phyloP scores from a whole-genome alignment of 2,113 vertebrate species.

The Rhea americana region DNA sequence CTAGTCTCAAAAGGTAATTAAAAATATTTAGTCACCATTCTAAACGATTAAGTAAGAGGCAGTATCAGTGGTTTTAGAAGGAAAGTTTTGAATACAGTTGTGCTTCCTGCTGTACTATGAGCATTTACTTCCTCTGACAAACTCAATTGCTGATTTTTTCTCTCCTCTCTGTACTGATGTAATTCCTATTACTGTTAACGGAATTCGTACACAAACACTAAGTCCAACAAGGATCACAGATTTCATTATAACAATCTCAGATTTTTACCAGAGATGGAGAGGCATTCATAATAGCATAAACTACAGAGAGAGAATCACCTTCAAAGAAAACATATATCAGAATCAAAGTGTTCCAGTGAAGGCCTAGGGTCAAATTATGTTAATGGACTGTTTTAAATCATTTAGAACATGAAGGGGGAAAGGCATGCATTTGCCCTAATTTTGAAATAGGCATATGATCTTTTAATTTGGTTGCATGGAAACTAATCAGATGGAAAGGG shows the following conservation, averaged over 20 bases:
- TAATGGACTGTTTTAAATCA: constrained; percentile 39
- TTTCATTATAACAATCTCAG: background rate
- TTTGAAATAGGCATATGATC: background rate
- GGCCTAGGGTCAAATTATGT: constrained; percentile 9
- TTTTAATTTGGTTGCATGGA: background rate
- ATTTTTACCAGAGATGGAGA: background rate
- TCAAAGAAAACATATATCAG: background rate
- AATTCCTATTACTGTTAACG: background rate
- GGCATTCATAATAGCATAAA: background rate
- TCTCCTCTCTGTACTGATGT: background rate
- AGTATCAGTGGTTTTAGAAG: background rate
- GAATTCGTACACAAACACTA: background rate
- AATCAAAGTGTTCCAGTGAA: background rate
- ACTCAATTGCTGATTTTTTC: background rate
- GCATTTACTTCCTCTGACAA: accelerated
- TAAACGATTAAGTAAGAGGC: background rate
- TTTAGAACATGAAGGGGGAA: background rate
- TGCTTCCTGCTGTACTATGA: background rate
- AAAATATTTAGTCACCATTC: background rate
- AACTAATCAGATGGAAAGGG: background rate
- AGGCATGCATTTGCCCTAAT: background rate
- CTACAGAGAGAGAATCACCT: background rate
- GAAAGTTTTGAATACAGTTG: background rate
- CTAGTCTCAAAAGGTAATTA: background rate
- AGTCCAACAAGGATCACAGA: background rate